Base-by-base conservation (phyloP, 2,113 vertebrate genomes). In the Hippolais icterina region DNA sequence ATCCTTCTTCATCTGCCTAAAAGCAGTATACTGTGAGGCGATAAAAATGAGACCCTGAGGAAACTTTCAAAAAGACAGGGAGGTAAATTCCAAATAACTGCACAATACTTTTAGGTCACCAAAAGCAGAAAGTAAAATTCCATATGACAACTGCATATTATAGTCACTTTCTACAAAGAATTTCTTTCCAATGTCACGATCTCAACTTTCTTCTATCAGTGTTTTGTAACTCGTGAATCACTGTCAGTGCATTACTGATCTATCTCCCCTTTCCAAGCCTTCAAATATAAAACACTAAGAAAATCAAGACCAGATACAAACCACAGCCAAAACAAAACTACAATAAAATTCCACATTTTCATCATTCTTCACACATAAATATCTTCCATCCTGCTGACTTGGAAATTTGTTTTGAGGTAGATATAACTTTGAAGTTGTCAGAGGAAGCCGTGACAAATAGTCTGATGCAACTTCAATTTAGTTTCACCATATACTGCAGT, bases 221-320 rank as follows among this genome's bases (percentile, higher is more conserved):
- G 46, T 70, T 90, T 72, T 70, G 17, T 59, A 74, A 77, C 39
- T n/a, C 79, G 27, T 83, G 60, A 87, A 64, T 70, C 10, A 60
- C 15, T 80, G 47, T 64, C 79, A 56, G 5, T 24, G n/a, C 75
- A 41, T 71, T 83, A 50, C 52, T 78, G 82, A 46, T 63, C 9
- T 4, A 37, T 33, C 47, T 64, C 49, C 15, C 42, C 37, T 88
- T 88, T 77, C 52, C 76, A 74, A 52, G 59, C 6, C 39, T 72
- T 71, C 47, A 56, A 78, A 66, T 52, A 86, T 63, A 86, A 94
- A 95, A 20, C 35, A 64, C 39, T 31, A 35, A 66, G 78, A 92
- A 96, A 96, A 90, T 90, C 63, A 86, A 91, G 53, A 93, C 56
- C 68, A 94, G 94, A 83, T 50, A 93, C 35, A 90, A 88, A 69